Evolutionary conservation across 2,888 invertebrate species (phyloP).

Genomic region (Antitype chi): DNA sequence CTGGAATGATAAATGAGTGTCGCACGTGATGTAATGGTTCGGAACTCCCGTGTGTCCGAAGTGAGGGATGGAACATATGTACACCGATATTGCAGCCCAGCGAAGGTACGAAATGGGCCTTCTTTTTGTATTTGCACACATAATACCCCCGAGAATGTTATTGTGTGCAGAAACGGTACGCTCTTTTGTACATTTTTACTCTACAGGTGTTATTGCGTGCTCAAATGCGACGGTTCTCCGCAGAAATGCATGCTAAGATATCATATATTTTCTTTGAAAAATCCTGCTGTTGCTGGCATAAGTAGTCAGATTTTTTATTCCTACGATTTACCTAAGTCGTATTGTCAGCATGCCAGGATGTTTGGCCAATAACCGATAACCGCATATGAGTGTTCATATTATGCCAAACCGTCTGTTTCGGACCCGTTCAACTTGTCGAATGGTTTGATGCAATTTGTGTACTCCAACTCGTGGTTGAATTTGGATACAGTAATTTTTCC

Average conservation of each 20-base stretch:
- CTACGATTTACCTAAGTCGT: slow-evolving; percentile 16
- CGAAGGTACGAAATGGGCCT: slow-evolving; percentile 35
- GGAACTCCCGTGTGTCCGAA: slow-evolving; percentile 72
- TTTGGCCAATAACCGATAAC: slow-evolving; percentile 45
- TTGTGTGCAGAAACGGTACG: slow-evolving; percentile 23
- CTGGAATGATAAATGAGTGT: slow-evolving; percentile 82
- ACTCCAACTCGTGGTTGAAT: slow-evolving; percentile 15
- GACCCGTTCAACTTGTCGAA: slow-evolving; percentile 25
- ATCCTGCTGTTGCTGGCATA: neutral
- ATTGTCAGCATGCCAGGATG: slow-evolving; percentile 39
- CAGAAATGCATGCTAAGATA: slow-evolving; percentile 27
- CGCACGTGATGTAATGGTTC: slow-evolving; percentile 78
- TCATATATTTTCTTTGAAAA: slow-evolving; percentile 2
- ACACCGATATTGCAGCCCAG: slow-evolving; percentile 59
- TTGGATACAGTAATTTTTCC: slow-evolving; percentile 25
- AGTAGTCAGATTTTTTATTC: slow-evolving; percentile 9
- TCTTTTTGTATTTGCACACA: slow-evolving; percentile 51
- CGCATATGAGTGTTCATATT: slow-evolving; percentile 50
- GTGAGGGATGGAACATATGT: slow-evolving; percentile 65
- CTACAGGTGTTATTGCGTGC: slow-evolving; percentile 52
- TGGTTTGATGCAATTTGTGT: slow-evolving; percentile 43
- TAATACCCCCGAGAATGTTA: slow-evolving; percentile 44
- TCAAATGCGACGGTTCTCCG: slow-evolving; percentile 8
- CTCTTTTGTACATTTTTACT: slow-evolving; percentile 27
- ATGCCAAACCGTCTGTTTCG: slow-evolving; percentile 41